Evolutionary conservation across 2,113 vertebrate species (phyloP), one percentile per base, ranked within the genome.

Genomic region (Actinemys pallida): DNA sequence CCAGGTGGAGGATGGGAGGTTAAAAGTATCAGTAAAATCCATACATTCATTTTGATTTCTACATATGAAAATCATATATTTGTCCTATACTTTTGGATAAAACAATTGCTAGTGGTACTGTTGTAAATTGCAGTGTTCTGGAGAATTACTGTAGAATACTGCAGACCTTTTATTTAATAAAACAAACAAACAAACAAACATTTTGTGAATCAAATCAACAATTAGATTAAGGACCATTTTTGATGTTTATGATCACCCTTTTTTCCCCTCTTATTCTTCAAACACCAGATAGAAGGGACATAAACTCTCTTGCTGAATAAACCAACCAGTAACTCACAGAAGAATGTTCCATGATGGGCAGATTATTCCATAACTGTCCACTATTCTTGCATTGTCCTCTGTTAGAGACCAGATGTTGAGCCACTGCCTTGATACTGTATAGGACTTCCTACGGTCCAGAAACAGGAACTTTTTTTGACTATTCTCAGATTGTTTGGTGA

Each of bases 271-370:
- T 86, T 78, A 29, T 19, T 86, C 4, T 16, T 88, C 93, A 79
- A 1, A 27, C 0, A 1, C 1, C 1, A 1, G 2, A 19, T 2
- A 69, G 27, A 89, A 90, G 81, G 8, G 19, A 2, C 1, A 35
- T 12, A 49, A 83, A 85, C 5, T 4, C 54, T 96, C 45, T 10
- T 25, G 17, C 8, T 29, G n/a, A 6, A 3, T 10, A 56, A 86
- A 5, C 0, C 78, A 9, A 25, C 17, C 65, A 3, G 10, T 87
- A 7, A 16, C 5, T 75, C 16, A n/a, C 12, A 90, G 49, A 79
- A 45, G 47, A 49, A 59, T 59, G 39, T 59, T 35, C 45, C 16
- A 12, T 17, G 56, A 79, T 5, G 1, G 45, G 53, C 42, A 49
- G 29, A 57, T 45, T 50, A 59, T 10, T 57, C 4, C 9, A 53